These are phyloP conservation scores for Brachynemurus nebulosus DNA, from an alignment of 2,888 invertebrate species.

Conservation along the genomic window DNA sequence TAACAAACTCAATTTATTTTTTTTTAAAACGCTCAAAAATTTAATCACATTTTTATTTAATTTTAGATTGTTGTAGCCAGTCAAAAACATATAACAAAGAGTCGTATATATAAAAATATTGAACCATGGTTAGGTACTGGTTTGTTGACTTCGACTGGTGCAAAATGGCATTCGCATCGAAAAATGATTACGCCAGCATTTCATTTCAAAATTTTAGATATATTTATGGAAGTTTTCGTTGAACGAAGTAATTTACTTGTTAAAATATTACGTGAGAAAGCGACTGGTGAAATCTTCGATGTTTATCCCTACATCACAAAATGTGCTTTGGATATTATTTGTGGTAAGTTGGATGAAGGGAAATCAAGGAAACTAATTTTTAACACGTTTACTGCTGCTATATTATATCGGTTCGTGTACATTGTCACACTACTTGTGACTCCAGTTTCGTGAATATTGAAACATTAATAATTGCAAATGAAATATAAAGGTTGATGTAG, in stretches of 20 bases:
- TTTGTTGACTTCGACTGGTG: conserved; percentile 11
- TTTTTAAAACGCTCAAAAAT: neutral
- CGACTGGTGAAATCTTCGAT: conserved; percentile 23
- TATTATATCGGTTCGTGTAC: no score
- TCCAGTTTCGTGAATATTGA: no score
- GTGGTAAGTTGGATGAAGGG: conserved; percentile 26
- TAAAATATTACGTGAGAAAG: conserved; percentile 17
- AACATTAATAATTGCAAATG: no score
- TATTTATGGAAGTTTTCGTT: conserved; percentile 9
- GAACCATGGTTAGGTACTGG: conserved; percentile 8
- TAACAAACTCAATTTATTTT: neutral
- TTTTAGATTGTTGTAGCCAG: conserved; percentile 41
- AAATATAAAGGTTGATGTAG: no score
- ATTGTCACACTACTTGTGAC: no score
- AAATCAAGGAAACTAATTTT: no score
- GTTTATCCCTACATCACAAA: conserved; percentile 23
- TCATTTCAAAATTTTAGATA: conserved; percentile 25
- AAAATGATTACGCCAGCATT: conserved; percentile 25
- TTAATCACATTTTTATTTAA: neutral
- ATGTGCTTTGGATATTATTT: conserved; percentile 25
- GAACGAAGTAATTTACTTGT: conserved; percentile 22
- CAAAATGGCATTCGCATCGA: conserved; percentile 22
- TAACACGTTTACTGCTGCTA: no score
- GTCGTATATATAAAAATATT: conserved; percentile 31
- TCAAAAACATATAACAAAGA: conserved; percentile 42